Percentiles rank a stretch among this genome's conserved stretches.
Evolutionary conservation across 2,113 vertebrate species (phyloP).

Genomic region (Chinchilla lanigera): DNA sequence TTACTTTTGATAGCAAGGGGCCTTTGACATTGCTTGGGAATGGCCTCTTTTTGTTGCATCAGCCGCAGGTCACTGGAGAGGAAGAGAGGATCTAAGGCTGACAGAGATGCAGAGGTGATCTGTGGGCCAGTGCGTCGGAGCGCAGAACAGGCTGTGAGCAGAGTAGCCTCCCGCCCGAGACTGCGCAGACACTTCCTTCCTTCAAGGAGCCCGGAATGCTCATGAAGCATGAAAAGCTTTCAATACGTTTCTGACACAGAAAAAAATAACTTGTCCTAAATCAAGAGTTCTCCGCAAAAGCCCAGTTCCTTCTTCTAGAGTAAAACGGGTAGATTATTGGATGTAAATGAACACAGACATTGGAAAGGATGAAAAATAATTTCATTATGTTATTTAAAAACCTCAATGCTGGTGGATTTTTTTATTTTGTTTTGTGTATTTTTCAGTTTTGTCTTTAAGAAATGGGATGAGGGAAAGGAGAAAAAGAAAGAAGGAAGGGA

Average conservation of each 20-base stretch:
- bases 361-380: background rate
- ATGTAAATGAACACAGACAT: background rate
- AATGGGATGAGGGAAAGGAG: background rate
- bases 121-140: slow-evolving; percentile 45
- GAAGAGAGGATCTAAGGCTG: slow-evolving; percentile 36
- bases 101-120: slow-evolving; percentile 41
- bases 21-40: slow-evolving; percentile 41
- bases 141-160: background rate
- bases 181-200: background rate
- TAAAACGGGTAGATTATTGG: background rate
- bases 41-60: slow-evolving; percentile 44
- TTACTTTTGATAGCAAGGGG: slow-evolving; percentile 56
- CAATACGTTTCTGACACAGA: background rate
- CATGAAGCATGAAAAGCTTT: slow-evolving; percentile 55
- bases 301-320: background rate
- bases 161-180: background rate
- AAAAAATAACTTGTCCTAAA: slow-evolving; percentile 28
- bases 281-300: background rate
- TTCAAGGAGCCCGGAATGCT: background rate
- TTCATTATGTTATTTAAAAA: slow-evolving; percentile 19
- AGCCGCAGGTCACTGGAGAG: slow-evolving; percentile 66
- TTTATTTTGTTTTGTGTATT: background rate
- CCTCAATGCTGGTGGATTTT: background rate
- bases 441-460: background rate
- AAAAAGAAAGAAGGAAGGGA: too few relatives aligned